Evolutionary conservation across 2,888 invertebrate species (phyloP), one percentile per base, ranked within the genome.

Genomic region (Gonocerus acuteangulatus): DNA sequence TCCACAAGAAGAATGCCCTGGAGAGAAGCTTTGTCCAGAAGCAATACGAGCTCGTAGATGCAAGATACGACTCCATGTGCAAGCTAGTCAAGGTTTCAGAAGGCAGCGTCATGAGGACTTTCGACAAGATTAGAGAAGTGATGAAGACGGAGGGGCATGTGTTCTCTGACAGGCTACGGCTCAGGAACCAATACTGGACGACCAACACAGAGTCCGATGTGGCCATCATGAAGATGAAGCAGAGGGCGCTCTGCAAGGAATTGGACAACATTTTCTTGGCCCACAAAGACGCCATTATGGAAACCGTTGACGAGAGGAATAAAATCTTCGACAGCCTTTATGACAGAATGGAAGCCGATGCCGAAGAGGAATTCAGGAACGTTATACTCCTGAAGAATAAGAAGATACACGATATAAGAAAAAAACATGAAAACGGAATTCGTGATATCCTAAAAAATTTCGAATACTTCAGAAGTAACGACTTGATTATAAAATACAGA

Each of bases 181-280:
- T 57, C 6, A 57, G 39, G 4, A 57, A 23, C 9, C 45, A 57
- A 15, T 44, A 44, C 23, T 57, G 27, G n/a, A 45, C 23, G 2
- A 44, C 18, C 7, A 22, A 21, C 15, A 3, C 42, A 7, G 39
- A 36, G 6, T 9, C 22, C 2, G 54, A 54, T 15, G 21, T 21
- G 1, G 42, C 54, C n/a, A 21, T 54, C 16, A 54, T 54, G 54
- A 9, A 15, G 1, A 23, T 22, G 15, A 54, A 54, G 13, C 54
- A 54, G n/a, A 4, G 39, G 4, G 39, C 39, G n/a, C 13, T 6
- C 4, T 15, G 18, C 13, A 15, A 19, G 4, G 22, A 47, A 47
- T 16, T 47, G 19, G 47, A 19, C 47, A 22, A 19, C 2, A 47
- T 47, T 11, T 4, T 15, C 4, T 11, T n/a, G 15, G 39, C n/a